Base-by-base conservation (phyloP, 30 jellyfish, hydroid and myxozoan genomes). In the Calvadosia cruxmelitensis region DNA sequence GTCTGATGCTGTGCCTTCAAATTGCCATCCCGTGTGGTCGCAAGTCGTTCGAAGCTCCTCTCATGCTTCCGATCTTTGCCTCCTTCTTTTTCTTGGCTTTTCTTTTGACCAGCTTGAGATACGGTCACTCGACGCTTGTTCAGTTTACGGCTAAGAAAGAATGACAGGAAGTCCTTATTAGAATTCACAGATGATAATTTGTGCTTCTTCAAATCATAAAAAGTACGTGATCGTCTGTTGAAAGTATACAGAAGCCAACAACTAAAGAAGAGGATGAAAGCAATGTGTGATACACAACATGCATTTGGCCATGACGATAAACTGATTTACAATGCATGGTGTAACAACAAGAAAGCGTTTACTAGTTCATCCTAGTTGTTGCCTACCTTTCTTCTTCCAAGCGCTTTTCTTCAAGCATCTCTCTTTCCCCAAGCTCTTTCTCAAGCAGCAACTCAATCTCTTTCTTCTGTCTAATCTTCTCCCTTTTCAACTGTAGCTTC, bases 381-480 rank as follows among this genome's bases (percentile, higher is more conserved):
- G 1, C 79, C 50, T 69, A 88, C 97, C 66, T 90, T 64, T 90
- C 98, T 64, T 90, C 98, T 72, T 90, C 98, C 24, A 81, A 16
- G 31, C 83, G 80, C 57, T 73, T 70, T 69, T 81, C 98, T 66
- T 88, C 97, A n/a, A 74, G 70, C 73, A 86, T 33, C 29, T 73
- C 94, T 68, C 77, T 90, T 61, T 90, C 98, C 53, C 84, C 75
- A 20, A 34, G 50, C 51, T 82, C 98, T 63, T 80, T 67, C 49
- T 76, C 93, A 57, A 63, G 68, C 65, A 66, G 80, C 52, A 69
- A 82, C 50, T 90, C 93, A 20, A 35, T 66, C 64, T 83, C 94
- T 50, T 74, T 79, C 76, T 74, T 78, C 67, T 78, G 81, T 72
- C 51, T 72, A 49, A 67, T 68, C 62, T 71, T 48, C 49, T 68